Conservation (phyloP, 2,797 vertebrate genomes). For the Pipistrellus nathusii region DNA sequence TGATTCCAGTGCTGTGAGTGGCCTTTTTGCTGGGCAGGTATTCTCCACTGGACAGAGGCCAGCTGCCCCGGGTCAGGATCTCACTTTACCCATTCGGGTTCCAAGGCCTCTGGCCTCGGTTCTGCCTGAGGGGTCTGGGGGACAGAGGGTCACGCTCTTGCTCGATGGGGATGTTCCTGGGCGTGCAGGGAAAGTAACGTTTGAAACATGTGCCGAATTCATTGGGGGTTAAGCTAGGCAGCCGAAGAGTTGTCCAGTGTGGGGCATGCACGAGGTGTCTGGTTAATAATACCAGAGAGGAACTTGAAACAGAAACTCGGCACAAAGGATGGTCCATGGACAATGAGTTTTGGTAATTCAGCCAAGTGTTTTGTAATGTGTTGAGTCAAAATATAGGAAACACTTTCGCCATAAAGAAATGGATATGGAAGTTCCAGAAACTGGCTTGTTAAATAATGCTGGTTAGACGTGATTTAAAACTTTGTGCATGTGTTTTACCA, state of each 20-base stretch:
- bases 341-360: neutral
- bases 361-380: neutral
- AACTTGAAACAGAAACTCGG: conserved; percentile 29
- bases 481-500: neutral
- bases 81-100: too few relatives aligned
- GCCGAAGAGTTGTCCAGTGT: neutral
- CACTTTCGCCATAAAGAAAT: neutral
- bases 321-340: neutral
- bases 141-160: too few relatives aligned
- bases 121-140: too few relatives aligned
- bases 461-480: neutral
- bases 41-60: neutral
- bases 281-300: neutral
- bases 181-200: too few relatives aligned
- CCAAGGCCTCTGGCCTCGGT: neutral
- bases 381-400: neutral
- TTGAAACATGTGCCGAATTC: too few relatives aligned
- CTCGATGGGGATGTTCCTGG: too few relatives aligned
- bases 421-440: neutral
- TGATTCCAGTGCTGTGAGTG: neutral
- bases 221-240: neutral
- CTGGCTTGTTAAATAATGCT: neutral
- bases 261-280: too few relatives aligned
- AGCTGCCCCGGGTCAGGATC: too few relatives aligned
- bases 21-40: neutral